A percentile compares a stretch with the other conserved stretches of the same genome.
phyloP scores from a whole-genome alignment of 2,113 vertebrate species.

The Stigmatopora nigra region DNA sequence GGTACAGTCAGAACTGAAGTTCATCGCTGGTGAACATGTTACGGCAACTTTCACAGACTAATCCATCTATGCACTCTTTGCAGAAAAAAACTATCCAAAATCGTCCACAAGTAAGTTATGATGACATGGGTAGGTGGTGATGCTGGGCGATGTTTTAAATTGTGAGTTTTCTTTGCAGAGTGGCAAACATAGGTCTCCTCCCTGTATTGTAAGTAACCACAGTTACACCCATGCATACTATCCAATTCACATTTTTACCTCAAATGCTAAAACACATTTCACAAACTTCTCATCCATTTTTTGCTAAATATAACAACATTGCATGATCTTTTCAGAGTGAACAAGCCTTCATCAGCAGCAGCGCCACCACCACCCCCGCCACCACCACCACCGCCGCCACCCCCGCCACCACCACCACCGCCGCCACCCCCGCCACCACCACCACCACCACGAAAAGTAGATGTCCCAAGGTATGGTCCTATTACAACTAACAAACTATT shows the following conservation, averaged over 20 bases:
- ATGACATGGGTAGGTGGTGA: not conserved
- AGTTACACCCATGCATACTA: not conserved
- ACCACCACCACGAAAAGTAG: not conserved
- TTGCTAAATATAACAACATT: not conserved
- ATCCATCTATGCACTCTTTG: not conserved
- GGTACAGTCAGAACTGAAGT: not conserved
- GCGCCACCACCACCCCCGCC: too few species aligned
- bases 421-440: not conserved
- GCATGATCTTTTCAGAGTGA: too few species aligned
- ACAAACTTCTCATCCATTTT: not conserved
- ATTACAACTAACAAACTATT: not conserved
- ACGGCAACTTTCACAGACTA: not conserved
- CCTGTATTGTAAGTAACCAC: not conserved
- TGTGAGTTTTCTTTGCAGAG: not conserved
- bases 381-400: too few species aligned
- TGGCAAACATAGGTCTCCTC: not conserved
- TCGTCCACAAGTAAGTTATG: not conserved
- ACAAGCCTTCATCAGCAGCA: too few species aligned
- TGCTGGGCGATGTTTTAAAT: not conserved
- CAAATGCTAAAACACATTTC: too few species aligned
- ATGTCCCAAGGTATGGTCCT: not conserved
- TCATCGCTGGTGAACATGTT: not conserved
- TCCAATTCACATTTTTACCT: not conserved
- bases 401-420: not conserved
- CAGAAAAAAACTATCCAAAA: not conserved